These are phyloP conservation scores for Marronus borbonicus DNA, from an alignment of 2,888 invertebrate genomes.

Conservation along the genomic window DNA sequence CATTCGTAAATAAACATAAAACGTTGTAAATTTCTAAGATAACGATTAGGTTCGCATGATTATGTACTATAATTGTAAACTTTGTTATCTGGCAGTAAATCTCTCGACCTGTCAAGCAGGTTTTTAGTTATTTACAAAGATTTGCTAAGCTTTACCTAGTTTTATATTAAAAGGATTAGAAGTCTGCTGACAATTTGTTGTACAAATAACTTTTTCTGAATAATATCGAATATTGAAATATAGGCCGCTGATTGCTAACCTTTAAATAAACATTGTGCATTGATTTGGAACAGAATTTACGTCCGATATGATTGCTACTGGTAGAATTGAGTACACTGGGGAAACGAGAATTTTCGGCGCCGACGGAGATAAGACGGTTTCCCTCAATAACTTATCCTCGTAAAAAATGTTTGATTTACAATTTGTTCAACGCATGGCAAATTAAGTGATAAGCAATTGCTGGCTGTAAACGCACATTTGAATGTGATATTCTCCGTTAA, in stretches of 20 bases:
- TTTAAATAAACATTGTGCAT: not conserved
- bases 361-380: not conserved
- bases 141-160: constrained; percentile 1
- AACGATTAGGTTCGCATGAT: constrained; percentile 1
- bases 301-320: not conserved
- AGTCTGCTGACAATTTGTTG: not conserved
- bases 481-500: not conserved
- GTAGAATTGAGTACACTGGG: not conserved
- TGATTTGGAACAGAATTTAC: not conserved
- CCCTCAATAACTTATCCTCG: not conserved
- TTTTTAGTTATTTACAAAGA: constrained; percentile 16
- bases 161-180: not conserved
- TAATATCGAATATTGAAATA: not conserved
- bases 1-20: constrained; percentile 13
- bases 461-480: not conserved
- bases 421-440: not conserved
- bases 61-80: constrained; percentile 27
- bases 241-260: not conserved
- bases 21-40: constrained; percentile 21
- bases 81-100: constrained; percentile 31
- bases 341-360: constrained; percentile 5
- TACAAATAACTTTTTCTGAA: not conserved
- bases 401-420: not conserved
- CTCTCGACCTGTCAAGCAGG: constrained; percentile 29
- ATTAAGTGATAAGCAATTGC: not conserved